These are phyloP conservation scores for Latrodectus elegans DNA, from an alignment of 2,888 invertebrate genomes.

Conservation along the genomic window DNA sequence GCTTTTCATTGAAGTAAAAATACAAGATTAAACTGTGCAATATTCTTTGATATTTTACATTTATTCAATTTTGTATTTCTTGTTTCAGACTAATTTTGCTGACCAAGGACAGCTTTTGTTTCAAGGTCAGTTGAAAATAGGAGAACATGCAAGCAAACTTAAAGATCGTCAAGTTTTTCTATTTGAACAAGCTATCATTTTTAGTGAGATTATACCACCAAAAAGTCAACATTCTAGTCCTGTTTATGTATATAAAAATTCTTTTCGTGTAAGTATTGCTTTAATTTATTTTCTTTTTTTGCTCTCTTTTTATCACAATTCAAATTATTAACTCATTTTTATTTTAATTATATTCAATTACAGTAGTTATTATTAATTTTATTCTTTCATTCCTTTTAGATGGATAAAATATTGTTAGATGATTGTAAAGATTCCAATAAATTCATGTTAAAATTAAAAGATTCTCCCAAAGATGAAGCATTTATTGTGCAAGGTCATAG, in stretches of 20 bases:
- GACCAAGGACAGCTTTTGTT: constrained; percentile 95
- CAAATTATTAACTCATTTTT: background rate
- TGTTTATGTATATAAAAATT: constrained; percentile 94
- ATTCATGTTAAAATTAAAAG: constrained; percentile 87
- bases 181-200: constrained; percentile 97
- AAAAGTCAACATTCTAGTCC: constrained; percentile 87
- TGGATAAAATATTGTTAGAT: constrained; percentile 92
- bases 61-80: background rate
- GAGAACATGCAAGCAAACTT: constrained; percentile 76
- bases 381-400: constrained; percentile 79
- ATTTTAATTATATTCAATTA: background rate
- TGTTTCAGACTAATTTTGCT: constrained; percentile 90
- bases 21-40: no score
- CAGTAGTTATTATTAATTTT: background rate
- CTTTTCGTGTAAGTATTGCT: constrained; percentile 85
- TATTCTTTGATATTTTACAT: no score
- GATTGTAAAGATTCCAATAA: constrained; percentile 81
- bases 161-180: constrained; percentile 96
- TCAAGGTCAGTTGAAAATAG: constrained; percentile 85
- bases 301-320: background rate
- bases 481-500: constrained; percentile 87
- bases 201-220: constrained; percentile 84
- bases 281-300: background rate
- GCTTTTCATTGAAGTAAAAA: no score
- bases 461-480: constrained; percentile 84